Conservation (phyloP, 2,113 vertebrate species). For the Oreotrochilus melanogaster region DNA sequence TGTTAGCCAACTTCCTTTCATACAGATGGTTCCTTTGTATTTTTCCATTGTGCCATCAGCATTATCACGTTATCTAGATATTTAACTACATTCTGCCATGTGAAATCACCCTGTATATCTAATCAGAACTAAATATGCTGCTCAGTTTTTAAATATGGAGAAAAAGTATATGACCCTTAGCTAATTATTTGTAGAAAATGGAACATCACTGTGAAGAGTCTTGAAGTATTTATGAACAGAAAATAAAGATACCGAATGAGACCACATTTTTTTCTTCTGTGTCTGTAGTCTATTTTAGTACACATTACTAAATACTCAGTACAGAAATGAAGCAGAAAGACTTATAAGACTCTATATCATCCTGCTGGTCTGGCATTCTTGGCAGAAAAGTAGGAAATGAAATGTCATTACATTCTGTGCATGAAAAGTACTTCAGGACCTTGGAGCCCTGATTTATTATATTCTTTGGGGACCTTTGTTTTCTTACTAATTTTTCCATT, state of each 20-base stretch:
- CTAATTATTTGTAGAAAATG: neutral
- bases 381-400: slow-evolving; percentile 42
- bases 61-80: neutral
- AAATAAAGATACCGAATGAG: neutral
- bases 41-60: neutral
- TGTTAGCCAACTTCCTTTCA: neutral
- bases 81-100: neutral
- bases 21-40: neutral
- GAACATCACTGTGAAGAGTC: neutral
- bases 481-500: slow-evolving; percentile 60
- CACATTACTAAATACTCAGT: neutral
- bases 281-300: neutral
- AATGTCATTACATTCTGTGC: neutral
- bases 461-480: slow-evolving; percentile 1
- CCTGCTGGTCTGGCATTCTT: neutral
- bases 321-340: neutral
- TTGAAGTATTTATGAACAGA: neutral
- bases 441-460: slow-evolving; percentile 22
- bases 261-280: neutral
- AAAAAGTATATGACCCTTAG: neutral
- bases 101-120: neutral
- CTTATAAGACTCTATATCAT: neutral
- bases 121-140: neutral
- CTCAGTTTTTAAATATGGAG: neutral
- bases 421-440: neutral